A percentile compares a stretch with the other conserved stretches of the same genome.
These are phyloP conservation scores for Colletes collaris DNA, from an alignment of 2,888 invertebrate species.

Conservation along the genomic window DNA sequence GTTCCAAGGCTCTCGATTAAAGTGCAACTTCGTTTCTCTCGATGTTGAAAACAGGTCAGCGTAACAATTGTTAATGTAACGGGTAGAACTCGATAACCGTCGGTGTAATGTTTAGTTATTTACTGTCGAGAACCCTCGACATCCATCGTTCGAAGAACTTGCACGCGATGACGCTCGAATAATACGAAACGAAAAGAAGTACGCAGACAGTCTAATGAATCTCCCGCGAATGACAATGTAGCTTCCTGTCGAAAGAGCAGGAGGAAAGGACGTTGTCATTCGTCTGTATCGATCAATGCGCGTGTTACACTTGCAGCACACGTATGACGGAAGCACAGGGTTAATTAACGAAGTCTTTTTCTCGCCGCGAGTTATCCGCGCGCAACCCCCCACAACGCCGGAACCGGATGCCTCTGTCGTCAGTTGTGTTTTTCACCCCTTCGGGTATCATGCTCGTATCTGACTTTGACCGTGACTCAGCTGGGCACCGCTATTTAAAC, in stretches of 20 bases:
- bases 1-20: slow-evolving; percentile 56
- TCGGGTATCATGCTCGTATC: slow-evolving; percentile 68
- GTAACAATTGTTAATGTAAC: not conserved
- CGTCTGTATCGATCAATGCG: slow-evolving; percentile 31
- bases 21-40: slow-evolving; percentile 26
- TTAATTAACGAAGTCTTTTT: slow-evolving; percentile 77
- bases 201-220: slow-evolving; percentile 24
- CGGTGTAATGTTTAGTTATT: not conserved
- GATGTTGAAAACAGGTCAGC: not conserved
- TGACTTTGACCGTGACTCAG: slow-evolving; percentile 78
- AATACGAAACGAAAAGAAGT: slow-evolving; percentile 4
- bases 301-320: slow-evolving; percentile 17
- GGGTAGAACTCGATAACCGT: slow-evolving; percentile 5
- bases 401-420: slow-evolving; percentile 81
- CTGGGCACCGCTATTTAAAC: slow-evolving; percentile 64
- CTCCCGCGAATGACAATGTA: slow-evolving; percentile 10
- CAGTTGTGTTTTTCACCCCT: slow-evolving; percentile 69
- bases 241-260: slow-evolving; percentile 9
- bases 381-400: slow-evolving; percentile 50
- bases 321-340: slow-evolving; percentile 30
- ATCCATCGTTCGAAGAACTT: not conserved
- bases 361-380: slow-evolving; percentile 56
- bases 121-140: not conserved
- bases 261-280: slow-evolving; percentile 53
- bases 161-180: slow-evolving; percentile 10